These are phyloP conservation scores for Chrysogorgia sp. DNA, from an alignment of 92 coral and sea anemone species.

Conservation along the genomic window DNA sequence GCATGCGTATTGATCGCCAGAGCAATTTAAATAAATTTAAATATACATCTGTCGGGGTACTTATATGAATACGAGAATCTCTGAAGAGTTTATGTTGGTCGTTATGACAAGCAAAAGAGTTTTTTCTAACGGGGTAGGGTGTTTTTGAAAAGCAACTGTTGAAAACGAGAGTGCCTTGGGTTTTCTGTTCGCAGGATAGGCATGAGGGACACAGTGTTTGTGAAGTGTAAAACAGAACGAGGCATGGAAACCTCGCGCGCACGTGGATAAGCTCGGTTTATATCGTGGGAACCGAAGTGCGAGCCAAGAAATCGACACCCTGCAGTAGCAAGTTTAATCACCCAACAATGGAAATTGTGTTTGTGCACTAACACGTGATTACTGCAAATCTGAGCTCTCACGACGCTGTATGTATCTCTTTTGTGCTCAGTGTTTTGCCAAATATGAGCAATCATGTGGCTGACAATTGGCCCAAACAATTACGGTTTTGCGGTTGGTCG, in stretches of 20 bases:
- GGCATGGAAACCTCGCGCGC: neutral
- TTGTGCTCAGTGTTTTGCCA: neutral
- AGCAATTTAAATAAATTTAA: neutral
- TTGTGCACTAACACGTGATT: neutral
- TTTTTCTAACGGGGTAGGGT: no score
- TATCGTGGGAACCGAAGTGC: neutral
- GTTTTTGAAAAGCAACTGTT: no score
- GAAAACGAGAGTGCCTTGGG: no score
- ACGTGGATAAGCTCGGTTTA: neutral
- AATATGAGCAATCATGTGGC: conserved; percentile 31
- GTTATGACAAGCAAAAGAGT: no score
- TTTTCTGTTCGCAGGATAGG: neutral
- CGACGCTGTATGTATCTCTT: neutral
- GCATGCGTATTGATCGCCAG: conserved; percentile 1
- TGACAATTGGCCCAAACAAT: neutral
- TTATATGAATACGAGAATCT: neutral
- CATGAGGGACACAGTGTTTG: neutral
- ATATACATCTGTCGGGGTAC: neutral
- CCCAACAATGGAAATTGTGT: conserved; percentile 14
- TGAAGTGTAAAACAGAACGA: neutral
- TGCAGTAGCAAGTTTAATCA: neutral
- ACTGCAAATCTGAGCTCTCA: neutral
- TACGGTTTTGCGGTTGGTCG: neutral
- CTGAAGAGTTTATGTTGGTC: neutral
- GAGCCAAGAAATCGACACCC: neutral